phyloP scores from a whole-genome alignment of 2,888 invertebrate species.

The Melanotus villosus region DNA sequence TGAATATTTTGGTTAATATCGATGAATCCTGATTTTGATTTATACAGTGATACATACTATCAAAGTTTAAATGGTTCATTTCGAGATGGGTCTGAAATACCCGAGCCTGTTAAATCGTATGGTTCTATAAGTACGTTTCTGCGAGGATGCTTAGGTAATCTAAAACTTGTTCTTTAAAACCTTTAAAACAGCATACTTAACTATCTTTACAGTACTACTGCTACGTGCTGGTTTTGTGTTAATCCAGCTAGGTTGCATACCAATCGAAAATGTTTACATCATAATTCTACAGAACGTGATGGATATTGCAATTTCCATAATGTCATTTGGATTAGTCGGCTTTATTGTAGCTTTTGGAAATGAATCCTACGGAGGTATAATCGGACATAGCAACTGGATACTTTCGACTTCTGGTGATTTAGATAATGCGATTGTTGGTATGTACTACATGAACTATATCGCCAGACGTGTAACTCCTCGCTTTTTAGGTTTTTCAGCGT shows the following conservation, averaged over 20 bases:
- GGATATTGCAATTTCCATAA: constrained; percentile 60
- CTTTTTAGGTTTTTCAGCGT: constrained; percentile 60
- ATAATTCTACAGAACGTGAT: constrained; percentile 64
- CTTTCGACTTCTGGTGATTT: constrained; percentile 44
- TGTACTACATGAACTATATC: too few species aligned
- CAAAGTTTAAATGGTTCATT: constrained; percentile 22
- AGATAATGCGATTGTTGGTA: constrained; percentile 53
- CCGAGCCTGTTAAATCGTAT: not conserved
- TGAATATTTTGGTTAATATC: too few species aligned
- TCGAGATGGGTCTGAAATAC: not conserved
- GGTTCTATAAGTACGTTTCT: constrained; percentile 24
- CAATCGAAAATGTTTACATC: constrained; percentile 62
- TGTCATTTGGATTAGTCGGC: constrained; percentile 60
- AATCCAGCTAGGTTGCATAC: constrained; percentile 63
- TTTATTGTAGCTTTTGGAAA: constrained; percentile 59
- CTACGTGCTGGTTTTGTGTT: constrained; percentile 62
- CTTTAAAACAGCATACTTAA: too few species aligned
- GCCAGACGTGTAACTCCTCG: too few species aligned
- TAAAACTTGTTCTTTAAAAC: not conserved
- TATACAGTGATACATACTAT: constrained; percentile 20
- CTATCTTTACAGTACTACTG: constrained; percentile 55
- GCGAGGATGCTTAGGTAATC: constrained; percentile 23
- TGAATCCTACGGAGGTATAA: constrained; percentile 55
- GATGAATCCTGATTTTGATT: not conserved
- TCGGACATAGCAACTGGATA: constrained; percentile 60